Conservation (phyloP, 2,797 vertebrate species). For the Margarornis squamiger region DNA sequence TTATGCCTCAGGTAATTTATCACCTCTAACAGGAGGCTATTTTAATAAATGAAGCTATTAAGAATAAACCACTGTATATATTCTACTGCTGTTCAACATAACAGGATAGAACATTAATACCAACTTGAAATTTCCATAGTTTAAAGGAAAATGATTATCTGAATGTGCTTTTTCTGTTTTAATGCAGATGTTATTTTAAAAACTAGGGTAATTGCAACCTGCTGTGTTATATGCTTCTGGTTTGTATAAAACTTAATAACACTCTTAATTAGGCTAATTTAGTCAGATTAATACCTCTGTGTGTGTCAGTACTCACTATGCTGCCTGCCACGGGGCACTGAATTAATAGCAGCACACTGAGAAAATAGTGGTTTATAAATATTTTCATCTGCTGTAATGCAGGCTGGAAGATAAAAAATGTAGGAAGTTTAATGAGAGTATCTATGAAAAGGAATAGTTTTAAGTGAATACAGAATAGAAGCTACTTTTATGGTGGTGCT, state of each 20-base stretch:
- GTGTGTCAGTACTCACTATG: constrained; percentile 63
- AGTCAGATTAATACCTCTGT: constrained; percentile 74
- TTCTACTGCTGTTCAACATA: constrained; percentile 37
- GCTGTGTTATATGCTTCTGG: constrained; percentile 65
- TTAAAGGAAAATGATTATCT: constrained; percentile 55
- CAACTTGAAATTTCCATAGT: constrained; percentile 30
- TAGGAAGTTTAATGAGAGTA: not conserved
- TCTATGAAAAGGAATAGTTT: not conserved
- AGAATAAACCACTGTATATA: constrained; percentile 46
- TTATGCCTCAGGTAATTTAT: constrained; percentile 49
- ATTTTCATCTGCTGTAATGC: constrained; percentile 39
- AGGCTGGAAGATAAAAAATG: constrained; percentile 10
- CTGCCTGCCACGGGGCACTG: constrained; percentile 54
- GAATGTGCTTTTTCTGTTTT: constrained; percentile 62
- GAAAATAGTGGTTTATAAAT: constrained; percentile 65
- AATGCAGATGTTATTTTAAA: constrained; percentile 73
- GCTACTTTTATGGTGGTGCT: not conserved
- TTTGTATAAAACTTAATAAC: constrained; percentile 73
- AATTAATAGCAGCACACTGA: constrained; percentile 64
- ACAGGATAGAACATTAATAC: constrained; percentile 30
- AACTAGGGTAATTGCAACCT: constrained; percentile 74
- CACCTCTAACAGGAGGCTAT: constrained; percentile 33
- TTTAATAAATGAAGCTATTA: constrained; percentile 64
- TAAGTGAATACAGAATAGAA: not conserved
- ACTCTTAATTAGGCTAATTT: constrained; percentile 78